A percentile compares a stretch with the other conserved stretches of the same genome.
Conservation (phyloP, 1,140 invertebrate genomes). For the Tribolium castaneum region DNA sequence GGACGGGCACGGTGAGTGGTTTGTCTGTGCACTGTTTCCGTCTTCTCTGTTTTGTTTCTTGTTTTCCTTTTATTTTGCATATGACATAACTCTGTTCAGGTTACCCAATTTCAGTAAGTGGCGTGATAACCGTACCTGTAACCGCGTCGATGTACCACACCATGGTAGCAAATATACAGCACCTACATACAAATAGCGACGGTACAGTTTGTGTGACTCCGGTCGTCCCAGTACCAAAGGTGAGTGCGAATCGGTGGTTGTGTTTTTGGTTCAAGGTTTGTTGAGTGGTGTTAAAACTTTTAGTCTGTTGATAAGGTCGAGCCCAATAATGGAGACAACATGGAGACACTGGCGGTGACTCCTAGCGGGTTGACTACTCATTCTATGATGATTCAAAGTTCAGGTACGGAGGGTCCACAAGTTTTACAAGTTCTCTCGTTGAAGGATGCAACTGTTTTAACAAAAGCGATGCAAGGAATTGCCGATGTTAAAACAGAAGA, state of each 20-base stretch:
- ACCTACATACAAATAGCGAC: conserved; percentile 78
- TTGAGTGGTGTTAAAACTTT: conserved; percentile 16
- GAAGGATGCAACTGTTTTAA: conserved; percentile 82
- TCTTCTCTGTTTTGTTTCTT: conserved; percentile 26
- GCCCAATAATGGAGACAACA: conserved; percentile 71
- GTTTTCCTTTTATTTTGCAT: conserved; percentile 33
- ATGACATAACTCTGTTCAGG: conserved; percentile 44
- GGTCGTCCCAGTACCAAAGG: conserved; percentile 82
- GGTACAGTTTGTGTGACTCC: conserved; percentile 85
- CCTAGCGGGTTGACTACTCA: conserved; percentile 74
- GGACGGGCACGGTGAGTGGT: conserved; percentile 84
- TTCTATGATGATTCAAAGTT: conserved; percentile 82
- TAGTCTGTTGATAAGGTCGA: conserved; percentile 68
- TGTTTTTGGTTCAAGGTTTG: too few relatives aligned
- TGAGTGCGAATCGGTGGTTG: conserved; percentile 44
- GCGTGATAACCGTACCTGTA: conserved; percentile 95
- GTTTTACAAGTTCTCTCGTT: conserved; percentile 84
- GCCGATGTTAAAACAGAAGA: conserved; percentile 66
- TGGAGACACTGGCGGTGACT: conserved; percentile 76
- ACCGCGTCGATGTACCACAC: conserved; percentile 96
- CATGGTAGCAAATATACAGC: conserved; percentile 92
- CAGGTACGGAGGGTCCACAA: conserved; percentile 76
- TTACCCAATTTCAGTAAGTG: conserved; percentile 81
- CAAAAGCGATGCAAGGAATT: conserved; percentile 79
- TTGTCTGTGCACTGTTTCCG: neutral